Percentiles rank a stretch among this genome's conserved stretches.
These are phyloP conservation scores for Hemaris fuciformis DNA, from an alignment of 2,888 invertebrate species.

Conservation along the genomic window DNA sequence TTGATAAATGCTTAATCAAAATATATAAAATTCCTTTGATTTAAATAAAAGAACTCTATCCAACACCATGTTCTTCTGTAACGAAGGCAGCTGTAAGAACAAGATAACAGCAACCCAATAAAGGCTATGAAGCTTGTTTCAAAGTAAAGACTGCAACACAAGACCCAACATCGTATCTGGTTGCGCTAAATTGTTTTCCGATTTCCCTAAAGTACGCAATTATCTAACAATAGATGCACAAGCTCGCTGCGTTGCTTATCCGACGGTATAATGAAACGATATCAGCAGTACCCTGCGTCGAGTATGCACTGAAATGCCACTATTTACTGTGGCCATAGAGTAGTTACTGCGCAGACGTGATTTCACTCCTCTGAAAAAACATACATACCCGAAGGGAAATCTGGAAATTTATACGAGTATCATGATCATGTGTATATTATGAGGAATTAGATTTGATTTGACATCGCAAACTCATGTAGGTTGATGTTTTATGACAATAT, in stretches of 20 bases:
- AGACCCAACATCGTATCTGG: neutral
- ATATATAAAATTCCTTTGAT: too few relatives aligned
- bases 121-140: neutral
- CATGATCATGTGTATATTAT: too few relatives aligned
- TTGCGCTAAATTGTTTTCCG: constrained; percentile 14
- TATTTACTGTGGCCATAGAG: constrained; percentile 11
- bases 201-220: constrained; percentile 12
- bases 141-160: neutral
- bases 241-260: constrained; percentile 9
- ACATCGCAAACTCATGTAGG: too few relatives aligned
- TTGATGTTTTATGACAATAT: too few relatives aligned
- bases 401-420: too few relatives aligned
- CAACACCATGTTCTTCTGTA: too few relatives aligned
- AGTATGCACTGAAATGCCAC: constrained; percentile 11
- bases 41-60: too few relatives aligned
- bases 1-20: too few relatives aligned
- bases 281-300: constrained; percentile 10
- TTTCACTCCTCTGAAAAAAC: too few relatives aligned
- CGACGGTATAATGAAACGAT: constrained; percentile 13
- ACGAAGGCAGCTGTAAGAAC: too few relatives aligned
- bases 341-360: neutral
- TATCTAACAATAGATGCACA: constrained; percentile 13
- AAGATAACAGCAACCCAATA: neutral
- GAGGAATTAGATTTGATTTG: too few relatives aligned
- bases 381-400: too few relatives aligned